Evolutionary conservation across 2,797 vertebrate genomes (phyloP).

Genomic region (Euphonia xanthogaster): DNA sequence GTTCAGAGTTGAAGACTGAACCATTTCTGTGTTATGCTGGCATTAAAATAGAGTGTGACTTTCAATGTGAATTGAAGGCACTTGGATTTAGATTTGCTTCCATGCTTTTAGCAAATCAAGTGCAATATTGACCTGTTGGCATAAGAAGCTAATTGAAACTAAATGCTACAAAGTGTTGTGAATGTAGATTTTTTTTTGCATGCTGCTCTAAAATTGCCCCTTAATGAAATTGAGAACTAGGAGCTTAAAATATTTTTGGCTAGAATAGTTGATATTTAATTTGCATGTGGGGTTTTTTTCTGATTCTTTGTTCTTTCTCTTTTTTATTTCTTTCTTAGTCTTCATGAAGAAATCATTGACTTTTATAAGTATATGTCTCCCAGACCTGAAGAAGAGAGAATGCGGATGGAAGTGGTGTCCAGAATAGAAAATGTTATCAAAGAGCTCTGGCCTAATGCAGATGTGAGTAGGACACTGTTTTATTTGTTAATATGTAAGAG

Average conservation of each 20-base stretch:
- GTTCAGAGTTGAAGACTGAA: background rate
- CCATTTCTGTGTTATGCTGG: background rate
- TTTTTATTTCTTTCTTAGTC: conserved; percentile 68
- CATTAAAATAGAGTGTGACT: background rate
- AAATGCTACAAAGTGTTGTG: background rate
- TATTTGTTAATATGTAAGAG: background rate
- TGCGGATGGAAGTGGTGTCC: conserved; percentile 95
- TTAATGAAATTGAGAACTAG: background rate
- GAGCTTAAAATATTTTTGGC: background rate
- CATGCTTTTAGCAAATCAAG: background rate
- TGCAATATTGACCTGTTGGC: background rate
- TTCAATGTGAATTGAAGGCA: background rate
- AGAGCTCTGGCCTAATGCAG: conserved; percentile 94
- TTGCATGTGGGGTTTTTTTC: background rate
- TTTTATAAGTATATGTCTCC: conserved; percentile 97
- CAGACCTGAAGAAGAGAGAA: conserved; percentile 90
- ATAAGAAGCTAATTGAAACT: background rate
- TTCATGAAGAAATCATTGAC: conserved; percentile 96
- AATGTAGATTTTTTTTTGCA: background rate
- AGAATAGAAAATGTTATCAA: conserved; percentile 94
- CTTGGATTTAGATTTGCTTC: background rate
- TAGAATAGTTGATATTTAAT: background rate
- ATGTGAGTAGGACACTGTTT: conserved; percentile 77
- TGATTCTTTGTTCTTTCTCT: background rate
- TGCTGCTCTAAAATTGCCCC: background rate